Evolutionary conservation across 2,113 vertebrate genomes (phyloP).

Genomic region (Ivindomyrus marchei): DNA sequence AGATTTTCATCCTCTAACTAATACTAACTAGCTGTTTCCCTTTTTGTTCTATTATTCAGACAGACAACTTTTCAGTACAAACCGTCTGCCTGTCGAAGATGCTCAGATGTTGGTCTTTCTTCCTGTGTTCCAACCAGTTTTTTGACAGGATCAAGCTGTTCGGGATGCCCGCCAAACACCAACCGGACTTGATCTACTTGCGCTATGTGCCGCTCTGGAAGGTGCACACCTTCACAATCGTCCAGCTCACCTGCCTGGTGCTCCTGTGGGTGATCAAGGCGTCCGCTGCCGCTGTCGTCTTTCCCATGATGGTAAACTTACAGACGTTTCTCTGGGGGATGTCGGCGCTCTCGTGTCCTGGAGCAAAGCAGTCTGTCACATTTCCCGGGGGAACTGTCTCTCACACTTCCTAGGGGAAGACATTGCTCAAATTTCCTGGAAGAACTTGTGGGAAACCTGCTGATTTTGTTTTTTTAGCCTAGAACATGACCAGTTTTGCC

Average conservation of each 20-base stretch:
- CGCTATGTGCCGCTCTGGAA: constrained; percentile 93
- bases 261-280: constrained; percentile 89
- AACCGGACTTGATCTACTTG: constrained; percentile 86
- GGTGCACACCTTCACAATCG: constrained; percentile 84
- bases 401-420: neutral
- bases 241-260: constrained; percentile 86
- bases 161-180: constrained; percentile 91
- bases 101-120: neutral
- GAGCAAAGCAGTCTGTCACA: neutral
- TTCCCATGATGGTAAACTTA: constrained; percentile 87
- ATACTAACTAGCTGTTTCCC: neutral
- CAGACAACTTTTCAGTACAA: neutral
- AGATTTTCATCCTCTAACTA: neutral
- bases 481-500: neutral
- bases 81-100: neutral
- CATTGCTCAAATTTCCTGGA: neutral
- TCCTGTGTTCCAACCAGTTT: constrained; percentile 59
- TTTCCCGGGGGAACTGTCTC: neutral
- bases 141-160: constrained; percentile 92
- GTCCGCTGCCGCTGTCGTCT: constrained; percentile 83
- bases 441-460: neutral
- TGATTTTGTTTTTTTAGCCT: neutral
- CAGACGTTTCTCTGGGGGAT: neutral
- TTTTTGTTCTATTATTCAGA: neutral
- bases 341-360: neutral